Evolutionary conservation across 2,797 vertebrate species (phyloP).

Genomic region (Lacerta bilineata): DNA sequence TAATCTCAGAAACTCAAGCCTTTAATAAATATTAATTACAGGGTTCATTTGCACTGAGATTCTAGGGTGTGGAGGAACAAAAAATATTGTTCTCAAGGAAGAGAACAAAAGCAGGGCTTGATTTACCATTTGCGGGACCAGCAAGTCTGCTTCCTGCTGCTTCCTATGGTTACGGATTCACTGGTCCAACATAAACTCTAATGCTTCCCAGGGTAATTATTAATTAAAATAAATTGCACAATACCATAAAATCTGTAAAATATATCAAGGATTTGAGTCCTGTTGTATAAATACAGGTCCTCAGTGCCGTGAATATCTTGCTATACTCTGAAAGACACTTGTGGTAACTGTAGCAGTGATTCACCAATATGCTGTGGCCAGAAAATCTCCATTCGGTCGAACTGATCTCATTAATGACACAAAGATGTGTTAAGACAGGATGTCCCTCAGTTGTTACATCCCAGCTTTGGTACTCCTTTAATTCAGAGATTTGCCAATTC

Average conservation of each 20-base stretch:
- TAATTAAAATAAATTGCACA: conserved; percentile 29
- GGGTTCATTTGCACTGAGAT: conserved; percentile 6
- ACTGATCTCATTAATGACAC: not conserved
- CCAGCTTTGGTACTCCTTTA: not conserved
- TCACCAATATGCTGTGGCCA: not conserved
- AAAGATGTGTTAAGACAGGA: not conserved
- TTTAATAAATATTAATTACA: conserved; percentile 27
- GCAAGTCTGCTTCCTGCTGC: conserved; percentile 23
- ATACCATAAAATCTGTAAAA: conserved; percentile 6
- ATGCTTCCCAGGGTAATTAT: conserved; percentile 6
- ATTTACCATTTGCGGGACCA: conserved; percentile 20
- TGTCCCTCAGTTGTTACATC: not conserved
- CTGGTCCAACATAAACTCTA: conserved; percentile 16
- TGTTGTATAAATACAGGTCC: not conserved
- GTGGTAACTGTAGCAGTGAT: not conserved
- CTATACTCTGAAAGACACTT: not conserved
- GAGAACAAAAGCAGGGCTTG: conserved; percentile 27
- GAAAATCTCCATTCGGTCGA: not conserved
- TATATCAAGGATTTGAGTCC: not conserved
- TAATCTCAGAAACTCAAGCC: not conserved
- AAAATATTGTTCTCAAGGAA: conserved; percentile 30
- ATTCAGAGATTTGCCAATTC: not conserved
- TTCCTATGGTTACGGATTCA: conserved; percentile 11
- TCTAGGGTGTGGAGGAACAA: conserved; percentile 40
- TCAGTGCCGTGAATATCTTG: not conserved